Percentiles rank a stretch among this genome's conserved stretches.
Evolutionary conservation across 2,888 invertebrate species (phyloP).

Genomic region (Patella caerulea): DNA sequence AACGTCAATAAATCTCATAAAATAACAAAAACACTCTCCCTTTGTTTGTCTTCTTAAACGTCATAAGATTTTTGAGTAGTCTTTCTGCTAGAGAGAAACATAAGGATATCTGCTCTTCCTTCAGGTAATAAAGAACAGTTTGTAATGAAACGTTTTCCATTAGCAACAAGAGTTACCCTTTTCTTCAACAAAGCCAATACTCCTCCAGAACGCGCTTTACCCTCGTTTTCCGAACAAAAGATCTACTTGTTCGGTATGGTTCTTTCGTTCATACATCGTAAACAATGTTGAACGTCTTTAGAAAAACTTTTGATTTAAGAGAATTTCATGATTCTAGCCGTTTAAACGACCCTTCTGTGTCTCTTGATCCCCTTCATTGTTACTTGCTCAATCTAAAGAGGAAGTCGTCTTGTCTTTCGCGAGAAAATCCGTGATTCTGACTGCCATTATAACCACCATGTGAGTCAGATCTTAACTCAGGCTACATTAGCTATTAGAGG

Average conservation of each 20-base stretch:
- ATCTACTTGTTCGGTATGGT: neutral
- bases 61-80: neutral
- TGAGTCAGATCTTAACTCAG: slow-evolving; percentile 3
- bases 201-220: neutral
- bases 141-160: slow-evolving; percentile 5
- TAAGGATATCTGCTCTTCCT: slow-evolving; percentile 4
- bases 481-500: slow-evolving; percentile 2
- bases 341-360: neutral
- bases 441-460: neutral
- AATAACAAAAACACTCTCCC: slow-evolving; percentile 5
- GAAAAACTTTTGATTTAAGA: slow-evolving; percentile 1
- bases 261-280: neutral
- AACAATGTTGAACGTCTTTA: neutral
- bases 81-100: neutral
- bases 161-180: slow-evolving; percentile 12
- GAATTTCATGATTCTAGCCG: slow-evolving; percentile 2
- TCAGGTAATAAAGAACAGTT: neutral
- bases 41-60: neutral
- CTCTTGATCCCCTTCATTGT: neutral
- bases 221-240: neutral
- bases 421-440: too few species aligned
- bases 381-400: too few species aligned
- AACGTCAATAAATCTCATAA: neutral
- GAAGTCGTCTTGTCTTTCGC: too few species aligned
- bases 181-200: slow-evolving; percentile 5